A percentile compares a stretch with the other conserved stretches of the same genome.
Evolutionary conservation across 1,140 invertebrate genomes (phyloP).

Genomic region (Dendrolimus punctatus): DNA sequence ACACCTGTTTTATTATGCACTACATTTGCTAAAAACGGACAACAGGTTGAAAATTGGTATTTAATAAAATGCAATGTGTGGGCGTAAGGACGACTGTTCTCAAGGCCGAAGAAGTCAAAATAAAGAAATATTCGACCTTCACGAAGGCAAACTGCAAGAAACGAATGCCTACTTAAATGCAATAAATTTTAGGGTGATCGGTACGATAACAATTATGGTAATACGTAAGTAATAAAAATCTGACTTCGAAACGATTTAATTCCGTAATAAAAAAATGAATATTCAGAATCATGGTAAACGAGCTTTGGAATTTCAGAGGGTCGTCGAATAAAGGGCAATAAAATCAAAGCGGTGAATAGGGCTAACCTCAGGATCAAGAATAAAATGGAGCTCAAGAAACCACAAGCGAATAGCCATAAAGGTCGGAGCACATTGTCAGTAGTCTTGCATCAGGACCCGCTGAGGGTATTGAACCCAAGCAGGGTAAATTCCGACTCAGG

Average conservation of each 20-base stretch:
- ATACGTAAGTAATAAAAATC: background rate
- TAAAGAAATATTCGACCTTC: no score
- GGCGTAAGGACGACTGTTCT: no score
- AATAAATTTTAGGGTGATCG: no score
- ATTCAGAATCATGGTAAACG: background rate
- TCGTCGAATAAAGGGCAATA: conserved; percentile 6
- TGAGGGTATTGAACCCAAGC: conserved; percentile 25
- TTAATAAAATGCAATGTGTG: no score
- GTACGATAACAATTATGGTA: no score
- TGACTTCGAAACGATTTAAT: background rate
- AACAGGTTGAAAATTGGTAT: no score
- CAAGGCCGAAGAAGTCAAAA: no score
- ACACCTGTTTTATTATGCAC: conserved; percentile 14
- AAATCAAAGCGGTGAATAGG: conserved; percentile 9
- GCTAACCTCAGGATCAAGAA: conserved; percentile 8
- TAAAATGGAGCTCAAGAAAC: background rate
- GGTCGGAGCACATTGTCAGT: conserved; percentile 26
- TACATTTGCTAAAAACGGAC: background rate
- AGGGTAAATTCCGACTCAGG: conserved; percentile 18
- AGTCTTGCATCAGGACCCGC: conserved; percentile 15
- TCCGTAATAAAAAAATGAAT: background rate
- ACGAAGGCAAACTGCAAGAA: no score
- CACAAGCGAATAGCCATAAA: conserved; percentile 21
- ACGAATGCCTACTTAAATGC: no score
- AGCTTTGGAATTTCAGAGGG: conserved; percentile 7